Evolutionary conservation across 2,113 vertebrate genomes (phyloP), one percentile per base, ranked within the genome.

Genomic region (Rynchops niger): DNA sequence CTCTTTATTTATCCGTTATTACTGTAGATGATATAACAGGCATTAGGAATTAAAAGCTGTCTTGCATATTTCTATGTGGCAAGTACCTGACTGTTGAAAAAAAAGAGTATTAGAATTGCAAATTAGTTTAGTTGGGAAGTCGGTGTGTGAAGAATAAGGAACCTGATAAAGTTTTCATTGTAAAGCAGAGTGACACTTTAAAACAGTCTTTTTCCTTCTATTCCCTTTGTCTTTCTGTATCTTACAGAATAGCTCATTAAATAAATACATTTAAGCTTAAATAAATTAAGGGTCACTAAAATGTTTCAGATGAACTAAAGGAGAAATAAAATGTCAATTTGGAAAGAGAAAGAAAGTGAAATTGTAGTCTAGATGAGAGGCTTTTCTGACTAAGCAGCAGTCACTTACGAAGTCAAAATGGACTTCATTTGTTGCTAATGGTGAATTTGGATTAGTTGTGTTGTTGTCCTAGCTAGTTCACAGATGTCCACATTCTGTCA

Each of bases 311-410:
- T 30, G 62, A 94, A 76, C 32, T 76, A 79, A 87, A 94, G 20
- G 53, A 91, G 90, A 96, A 97, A 93, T 91, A 91, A 95, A 92
- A 89, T 21, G 30, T 34, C 77, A 45, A 9, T 93, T 42, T 85
- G 29, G 17, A 82, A 96, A 38, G 43, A 56, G 27, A 9, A 63
- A 90, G 83, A 71, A 93, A 40, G 16, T 23, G 11, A 89, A 89
- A 77, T 34, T 8, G 2, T 65, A 38, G 40, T 80, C 45, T 53
- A 38, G 32, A 72, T 62, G 58, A 69, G 72, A 62, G 17, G 25
- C 3, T 92, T 78, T 94, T 87, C 45, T 76, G 43, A 86, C 66
- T 77, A 45, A 58, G 32, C 11, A 80, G 16, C 63, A 80, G 32
- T 85, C 38, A 63, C 17, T 73, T 88, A 26, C 5, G 19, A 67